Evolutionary conservation across 2,888 invertebrate species (phyloP), one percentile per base, ranked within the genome.

Genomic region (Limulus polyphemus): DNA sequence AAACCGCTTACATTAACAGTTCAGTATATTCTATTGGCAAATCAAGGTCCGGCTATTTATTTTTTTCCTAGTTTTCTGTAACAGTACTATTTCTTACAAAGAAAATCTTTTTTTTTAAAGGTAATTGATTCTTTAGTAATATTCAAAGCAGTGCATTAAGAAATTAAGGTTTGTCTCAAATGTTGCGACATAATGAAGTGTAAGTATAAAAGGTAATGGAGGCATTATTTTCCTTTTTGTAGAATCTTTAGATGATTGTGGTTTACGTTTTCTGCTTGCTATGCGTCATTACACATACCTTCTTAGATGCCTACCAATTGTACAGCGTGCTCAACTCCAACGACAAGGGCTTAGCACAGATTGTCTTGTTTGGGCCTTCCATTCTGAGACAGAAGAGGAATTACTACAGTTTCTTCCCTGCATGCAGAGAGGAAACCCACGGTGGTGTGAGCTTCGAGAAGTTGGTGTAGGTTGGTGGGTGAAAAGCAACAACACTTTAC

Each of bases 241-340:
- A 61, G 70, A 71, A 64, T 79, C 74, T 13, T 67, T 99, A 47
- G 99, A 99, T 77, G 98, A 98, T 77, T 99, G 99, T 76, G 99
- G 99, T 0, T 81, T 99, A 1, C 81, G 98, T 55, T 99, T 93
- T 78, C 80, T 99, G 14, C 81, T 99, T 62, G 95, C 98, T 0
- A 94, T 98, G 90, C 91, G 97, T 72, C 98, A 99, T 77, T 95
- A 94, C 77, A 89, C 90, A 68, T 99, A 98, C 77, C 79, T 99
- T 14, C 80, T 97, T 62, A 84, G 92, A 47, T 99, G 98, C 74
- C 80, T 99, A 63, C 95, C 98, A 0, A 79, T 93, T 11, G 87
- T 85, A 0, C 95, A 97, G 75, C 81, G 97, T 60, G 85, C 88
- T 0, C 83, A 84, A 61, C 83, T 94, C 68, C 91, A 93, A 73